Base-by-base conservation (phyloP, 2,797 vertebrate species). In the Neoniphon sammara region DNA sequence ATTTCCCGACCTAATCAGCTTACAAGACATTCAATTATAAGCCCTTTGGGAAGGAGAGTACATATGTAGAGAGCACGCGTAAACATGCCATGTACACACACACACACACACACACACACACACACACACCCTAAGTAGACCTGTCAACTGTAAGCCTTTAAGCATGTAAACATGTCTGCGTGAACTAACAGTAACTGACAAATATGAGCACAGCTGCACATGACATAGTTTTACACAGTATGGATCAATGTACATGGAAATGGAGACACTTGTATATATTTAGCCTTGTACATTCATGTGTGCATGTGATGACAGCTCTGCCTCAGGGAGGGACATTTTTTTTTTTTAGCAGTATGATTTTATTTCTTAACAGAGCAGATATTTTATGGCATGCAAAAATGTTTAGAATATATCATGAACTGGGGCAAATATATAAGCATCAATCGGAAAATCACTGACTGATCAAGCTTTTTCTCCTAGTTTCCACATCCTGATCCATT, bases 11-110 rank as follows among this genome's bases (percentile, higher is more conserved):
- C 30, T 89, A 84, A 85, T 88, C 67, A 78, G 66, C 74, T 87
- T 86, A 83, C 70, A 66, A 81, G 52, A 78, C 52, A 82, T 87
- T 85, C 58, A 86, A 70, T 87, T 88, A 66, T 57, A 79, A 83
- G 27, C 23, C 70, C 58, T 77, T 84, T 84, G 68, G 72, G 20
- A 77, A 65, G 30, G 34, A 69, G n/a, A 78, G 66, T 70, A 68
- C 65, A 70, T 64, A 75, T 81, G 39, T 71, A 65, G 34, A 21
- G 63, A 78, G 30, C 66, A 75, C 65, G 57, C 20, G 47, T 73
- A 71, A 83, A 82, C 70, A 79, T 57, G 20, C 5, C 27, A 54
- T 42, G 25, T 44, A 23, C 1, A 70, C 20, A 76, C 39, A 69
- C 34, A 31, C 2, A 21, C 30, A 18, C n/a, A 17, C 36, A 46